phyloP scores from a whole-genome alignment of 2,888 invertebrate species.

The Diogma glabrata region DNA sequence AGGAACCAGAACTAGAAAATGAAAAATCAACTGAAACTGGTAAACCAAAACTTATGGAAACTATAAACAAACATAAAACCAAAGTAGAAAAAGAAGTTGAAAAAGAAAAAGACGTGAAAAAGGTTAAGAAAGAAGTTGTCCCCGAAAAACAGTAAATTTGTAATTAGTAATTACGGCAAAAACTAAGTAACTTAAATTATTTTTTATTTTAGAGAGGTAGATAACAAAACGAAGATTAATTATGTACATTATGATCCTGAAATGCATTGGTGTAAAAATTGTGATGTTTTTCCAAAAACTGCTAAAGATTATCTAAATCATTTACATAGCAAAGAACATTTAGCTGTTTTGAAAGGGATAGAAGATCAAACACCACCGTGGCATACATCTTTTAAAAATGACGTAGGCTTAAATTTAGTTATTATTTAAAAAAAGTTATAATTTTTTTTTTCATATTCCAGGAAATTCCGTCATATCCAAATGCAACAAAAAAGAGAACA shows the following conservation, averaged over 20 bases:
- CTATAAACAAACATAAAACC: constrained; percentile 28
- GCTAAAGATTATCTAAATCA: constrained; percentile 78
- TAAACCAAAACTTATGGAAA: constrained; percentile 34
- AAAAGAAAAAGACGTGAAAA: neutral
- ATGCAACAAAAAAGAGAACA: constrained; percentile 62
- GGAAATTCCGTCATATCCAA: constrained; percentile 56
- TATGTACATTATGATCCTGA: constrained; percentile 80
- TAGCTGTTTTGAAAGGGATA: constrained; percentile 32
- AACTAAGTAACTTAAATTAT: neutral
- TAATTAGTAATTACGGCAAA: neutral
- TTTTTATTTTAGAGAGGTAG: neutral
- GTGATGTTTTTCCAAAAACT: constrained; percentile 76
- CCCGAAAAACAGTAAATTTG: neutral
- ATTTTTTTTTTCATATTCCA: constrained; percentile 15
- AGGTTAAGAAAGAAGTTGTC: neutral
- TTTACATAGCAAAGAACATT: constrained; percentile 67
- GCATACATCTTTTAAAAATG: constrained; percentile 30
- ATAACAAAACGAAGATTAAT: constrained; percentile 44
- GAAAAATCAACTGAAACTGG: constrained; percentile 33
- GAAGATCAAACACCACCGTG: constrained; percentile 30
- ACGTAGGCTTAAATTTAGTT: constrained; percentile 22
- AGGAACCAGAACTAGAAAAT: constrained; percentile 12
- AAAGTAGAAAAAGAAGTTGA: neutral
- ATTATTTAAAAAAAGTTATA: neutral
- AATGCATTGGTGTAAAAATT: constrained; percentile 81